Conservation (phyloP, 2,888 invertebrate species). For the Dugesia japonica region DNA sequence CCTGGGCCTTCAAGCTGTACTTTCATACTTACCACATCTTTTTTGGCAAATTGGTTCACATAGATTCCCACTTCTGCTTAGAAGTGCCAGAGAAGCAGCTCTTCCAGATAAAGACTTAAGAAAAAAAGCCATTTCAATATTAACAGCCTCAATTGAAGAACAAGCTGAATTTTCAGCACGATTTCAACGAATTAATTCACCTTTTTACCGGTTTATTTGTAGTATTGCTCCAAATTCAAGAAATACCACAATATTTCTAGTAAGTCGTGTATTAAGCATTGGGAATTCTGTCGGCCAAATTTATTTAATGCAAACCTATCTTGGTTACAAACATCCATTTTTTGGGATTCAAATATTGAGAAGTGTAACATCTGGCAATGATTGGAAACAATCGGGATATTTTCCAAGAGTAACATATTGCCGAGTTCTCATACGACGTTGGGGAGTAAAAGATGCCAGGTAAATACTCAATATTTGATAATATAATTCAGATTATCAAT, state of each 20-base stretch:
- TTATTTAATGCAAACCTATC: conserved; percentile 27
- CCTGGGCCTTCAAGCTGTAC: conserved; percentile 23
- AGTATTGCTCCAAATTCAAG: conserved; percentile 24
- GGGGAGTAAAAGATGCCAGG: conserved; percentile 7
- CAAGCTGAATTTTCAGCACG: conserved; percentile 29
- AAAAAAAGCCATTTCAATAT: conserved; percentile 25
- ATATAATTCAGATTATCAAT: too few relatives aligned
- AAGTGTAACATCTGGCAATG: conserved; percentile 7
- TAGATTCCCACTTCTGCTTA: conserved; percentile 26
- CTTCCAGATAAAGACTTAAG: conserved; percentile 29
- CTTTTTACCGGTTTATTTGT: conserved; percentile 20
- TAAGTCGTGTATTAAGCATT: conserved; percentile 23
- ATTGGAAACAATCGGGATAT: conserved; percentile 17
- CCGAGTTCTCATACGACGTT: not conserved
- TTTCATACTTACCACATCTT: conserved; percentile 28
- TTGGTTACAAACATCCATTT: conserved; percentile 17
- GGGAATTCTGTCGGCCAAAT: conserved; percentile 31
- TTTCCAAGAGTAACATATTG: conserved; percentile 27
- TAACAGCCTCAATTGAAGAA: conserved; percentile 30
- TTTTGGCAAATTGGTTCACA: conserved; percentile 30
- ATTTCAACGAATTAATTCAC: conserved; percentile 20
- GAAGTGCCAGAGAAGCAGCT: conserved; percentile 22
- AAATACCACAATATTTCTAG: conserved; percentile 24
- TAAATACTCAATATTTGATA: too few relatives aligned
- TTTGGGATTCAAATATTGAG: conserved; percentile 23